Evolutionary conservation across 37 sponge, comb jelly and placozoan species (phyloP).

Genomic region (Halisarca cf. caerulea): DNA sequence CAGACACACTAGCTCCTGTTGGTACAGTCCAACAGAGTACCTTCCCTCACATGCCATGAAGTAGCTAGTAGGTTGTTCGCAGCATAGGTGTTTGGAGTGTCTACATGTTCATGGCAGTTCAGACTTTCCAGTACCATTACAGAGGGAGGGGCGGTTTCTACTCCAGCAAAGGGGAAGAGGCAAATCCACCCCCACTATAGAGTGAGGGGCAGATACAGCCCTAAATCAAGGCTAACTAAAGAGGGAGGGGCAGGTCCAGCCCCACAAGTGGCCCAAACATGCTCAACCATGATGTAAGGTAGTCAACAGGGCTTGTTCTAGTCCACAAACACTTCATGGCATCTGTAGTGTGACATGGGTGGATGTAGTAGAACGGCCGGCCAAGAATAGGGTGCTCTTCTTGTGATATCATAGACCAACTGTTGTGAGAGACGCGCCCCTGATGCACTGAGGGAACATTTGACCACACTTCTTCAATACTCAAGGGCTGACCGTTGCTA

Average conservation of each 20-base stretch:
- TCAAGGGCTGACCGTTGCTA: constrained; percentile 56
- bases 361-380: constrained; percentile 80
- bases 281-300: constrained; percentile 68
- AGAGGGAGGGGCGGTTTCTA: neutral
- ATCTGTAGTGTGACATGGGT: constrained; percentile 88
- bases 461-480: constrained; percentile 75
- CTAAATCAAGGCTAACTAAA: no score
- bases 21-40: no score
- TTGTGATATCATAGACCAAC: constrained; percentile 75
- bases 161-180: constrained; percentile 5
- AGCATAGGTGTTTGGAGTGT: no score
- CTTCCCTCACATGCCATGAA: no score
- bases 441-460: constrained; percentile 25
- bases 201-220: no score
- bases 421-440: neutral
- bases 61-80: no score
- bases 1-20: no score
- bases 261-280: constrained; percentile 62
- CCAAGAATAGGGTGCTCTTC: constrained; percentile 86
- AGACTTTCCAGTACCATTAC: no score
- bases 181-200: constrained; percentile 59
- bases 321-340: constrained; percentile 57
- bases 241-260: constrained; percentile 43
- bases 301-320: constrained; percentile 1
- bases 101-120: no score